Percentiles rank a stretch among this genome's conserved stretches.
These are phyloP conservation scores for Microplitis manilae DNA, from an alignment of 2,888 invertebrate genomes.

Conservation along the genomic window DNA sequence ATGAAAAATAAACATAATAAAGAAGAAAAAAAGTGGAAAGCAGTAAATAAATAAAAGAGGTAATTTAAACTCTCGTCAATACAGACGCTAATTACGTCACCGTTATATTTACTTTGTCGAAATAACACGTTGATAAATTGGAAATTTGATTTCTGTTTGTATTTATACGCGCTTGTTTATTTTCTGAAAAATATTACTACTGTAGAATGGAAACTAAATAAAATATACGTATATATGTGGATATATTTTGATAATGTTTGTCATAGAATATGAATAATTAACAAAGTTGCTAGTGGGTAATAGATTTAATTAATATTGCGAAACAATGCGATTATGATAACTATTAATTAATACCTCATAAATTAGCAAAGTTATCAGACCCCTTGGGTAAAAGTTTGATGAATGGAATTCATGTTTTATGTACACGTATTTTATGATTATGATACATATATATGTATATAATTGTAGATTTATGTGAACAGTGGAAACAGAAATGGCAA, in stretches of 20 bases:
- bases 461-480: neutral
- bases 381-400: neutral
- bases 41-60: neutral
- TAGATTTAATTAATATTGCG: neutral
- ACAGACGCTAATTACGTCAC: constrained; percentile 12
- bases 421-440: neutral
- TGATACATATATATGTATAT: constrained; percentile 3
- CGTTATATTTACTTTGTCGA: neutral
- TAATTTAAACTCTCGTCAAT: neutral
- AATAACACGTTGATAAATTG: constrained; percentile 12
- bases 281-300: neutral
- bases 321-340: neutral
- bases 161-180: neutral
- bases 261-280: too few species aligned
- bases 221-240: neutral
- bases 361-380: neutral
- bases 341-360: neutral
- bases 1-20: neutral
- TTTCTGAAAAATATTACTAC: neutral
- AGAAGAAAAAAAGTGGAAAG: neutral
- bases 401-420: constrained; percentile 7
- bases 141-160: neutral
- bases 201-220: neutral
- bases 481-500: neutral
- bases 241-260: too few species aligned